phyloP scores from a whole-genome alignment of 2,797 vertebrate species.

The Apogon hyalosoma region DNA sequence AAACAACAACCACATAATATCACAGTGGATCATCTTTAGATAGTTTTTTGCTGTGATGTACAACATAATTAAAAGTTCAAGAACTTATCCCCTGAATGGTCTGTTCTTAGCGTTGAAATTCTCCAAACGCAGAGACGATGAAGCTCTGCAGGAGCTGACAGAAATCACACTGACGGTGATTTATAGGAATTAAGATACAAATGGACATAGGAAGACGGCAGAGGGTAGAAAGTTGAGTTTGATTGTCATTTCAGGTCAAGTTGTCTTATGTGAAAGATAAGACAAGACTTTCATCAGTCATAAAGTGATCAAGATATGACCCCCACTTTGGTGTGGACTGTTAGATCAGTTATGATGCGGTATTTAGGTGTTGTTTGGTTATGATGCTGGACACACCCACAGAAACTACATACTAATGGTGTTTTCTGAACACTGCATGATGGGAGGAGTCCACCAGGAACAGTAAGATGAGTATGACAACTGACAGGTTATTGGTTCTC shows the following conservation, averaged over 20 bases:
- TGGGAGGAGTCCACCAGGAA: slow-evolving; percentile 5
- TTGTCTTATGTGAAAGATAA: slow-evolving; percentile 2
- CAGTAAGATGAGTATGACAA: slow-evolving; percentile 42
- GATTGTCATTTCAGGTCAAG: slow-evolving; percentile 24
- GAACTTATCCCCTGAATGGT: too few species aligned
- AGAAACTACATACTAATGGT: neutral
- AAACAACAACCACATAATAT: too few species aligned
- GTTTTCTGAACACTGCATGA: neutral
- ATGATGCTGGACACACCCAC: neutral
- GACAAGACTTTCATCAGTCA: slow-evolving; percentile 24
- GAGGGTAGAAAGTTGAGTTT: slow-evolving; percentile 19
- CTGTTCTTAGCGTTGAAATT: too few species aligned
- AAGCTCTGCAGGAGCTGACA: too few species aligned
- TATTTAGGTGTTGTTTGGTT: neutral
- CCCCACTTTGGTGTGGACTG: slow-evolving; percentile 20
- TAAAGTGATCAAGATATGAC: slow-evolving; percentile 30
- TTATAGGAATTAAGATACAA: too few species aligned
- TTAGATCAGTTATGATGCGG: slow-evolving; percentile 37
- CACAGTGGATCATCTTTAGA: too few species aligned
- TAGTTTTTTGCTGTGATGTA: too few species aligned
- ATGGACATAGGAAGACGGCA: too few species aligned
- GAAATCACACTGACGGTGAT: too few species aligned
- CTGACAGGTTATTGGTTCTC: slow-evolving; percentile 15
- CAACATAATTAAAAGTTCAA: too few species aligned
- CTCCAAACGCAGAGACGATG: too few species aligned